These are phyloP conservation scores for Lasaia peninsularis DNA, from an alignment of 1,140 invertebrate genomes.

Conservation along the genomic window DNA sequence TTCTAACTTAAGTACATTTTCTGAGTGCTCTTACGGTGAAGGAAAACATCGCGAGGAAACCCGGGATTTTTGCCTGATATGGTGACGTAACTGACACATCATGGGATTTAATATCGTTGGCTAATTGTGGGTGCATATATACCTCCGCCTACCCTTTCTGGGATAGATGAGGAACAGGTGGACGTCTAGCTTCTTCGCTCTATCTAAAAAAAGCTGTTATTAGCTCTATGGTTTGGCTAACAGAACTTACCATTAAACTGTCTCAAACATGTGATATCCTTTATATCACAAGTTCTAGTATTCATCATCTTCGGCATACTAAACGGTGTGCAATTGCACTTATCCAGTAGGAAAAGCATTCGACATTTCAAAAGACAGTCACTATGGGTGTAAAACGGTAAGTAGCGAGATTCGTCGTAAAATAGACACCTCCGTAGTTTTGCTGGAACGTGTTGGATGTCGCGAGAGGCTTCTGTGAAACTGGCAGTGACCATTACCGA, in stretches of 20 bases:
- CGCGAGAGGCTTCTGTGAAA: conserved; percentile 58
- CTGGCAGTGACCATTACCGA: conserved; percentile 56
- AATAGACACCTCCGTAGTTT: conserved; percentile 63
- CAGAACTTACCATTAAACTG: conserved; percentile 45
- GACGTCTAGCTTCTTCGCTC: no score
- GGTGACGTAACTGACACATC: no score
- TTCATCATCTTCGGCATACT: conserved; percentile 67
- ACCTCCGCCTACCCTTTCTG: no score
- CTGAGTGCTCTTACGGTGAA: no score
- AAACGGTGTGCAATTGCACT: conserved; percentile 78
- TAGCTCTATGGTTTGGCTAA: no score
- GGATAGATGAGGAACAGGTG: no score
- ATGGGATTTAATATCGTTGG: no score
- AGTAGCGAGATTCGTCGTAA: conserved; percentile 64
- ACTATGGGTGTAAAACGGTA: conserved; percentile 62
- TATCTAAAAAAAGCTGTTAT: no score
- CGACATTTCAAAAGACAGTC: conserved; percentile 78
- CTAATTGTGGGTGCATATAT: no score
- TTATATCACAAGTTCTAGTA: conserved; percentile 65
- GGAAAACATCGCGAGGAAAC: no score
- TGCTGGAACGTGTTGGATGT: conserved; percentile 60
- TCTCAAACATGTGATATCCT: conserved; percentile 56
- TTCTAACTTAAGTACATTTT: no score
- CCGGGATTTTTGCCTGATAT: no score
- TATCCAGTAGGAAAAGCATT: conserved; percentile 67